Percentiles rank a stretch among this genome's conserved stretches.
Conservation (phyloP, 2,113 vertebrate species). For the Thinocorus orbignyianus region DNA sequence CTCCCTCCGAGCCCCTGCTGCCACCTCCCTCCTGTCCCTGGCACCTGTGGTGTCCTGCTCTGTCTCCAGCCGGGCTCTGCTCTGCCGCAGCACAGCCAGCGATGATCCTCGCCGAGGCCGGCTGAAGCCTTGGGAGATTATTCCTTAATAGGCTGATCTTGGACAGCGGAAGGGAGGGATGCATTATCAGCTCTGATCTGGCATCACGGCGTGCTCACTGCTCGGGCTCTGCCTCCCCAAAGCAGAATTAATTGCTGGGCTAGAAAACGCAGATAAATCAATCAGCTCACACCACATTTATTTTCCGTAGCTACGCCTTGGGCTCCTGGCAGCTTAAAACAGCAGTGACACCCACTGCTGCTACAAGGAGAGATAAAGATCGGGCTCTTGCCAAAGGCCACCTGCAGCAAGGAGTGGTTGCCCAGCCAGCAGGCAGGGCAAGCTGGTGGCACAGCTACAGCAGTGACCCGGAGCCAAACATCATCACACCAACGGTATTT, state of each 20-base stretch:
- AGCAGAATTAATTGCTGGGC: background rate
- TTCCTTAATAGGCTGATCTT: background rate
- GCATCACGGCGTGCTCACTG: background rate
- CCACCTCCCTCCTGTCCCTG: background rate
- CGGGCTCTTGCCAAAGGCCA: background rate
- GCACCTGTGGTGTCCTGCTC: background rate
- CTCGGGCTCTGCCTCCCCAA: background rate
- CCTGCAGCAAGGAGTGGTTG: background rate
- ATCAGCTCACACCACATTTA: background rate
- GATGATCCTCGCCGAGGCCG: rapidly evolving
- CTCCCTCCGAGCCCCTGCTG: rapidly evolving
- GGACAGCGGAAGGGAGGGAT: background rate
- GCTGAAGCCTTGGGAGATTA: background rate
- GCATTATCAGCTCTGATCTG: background rate
- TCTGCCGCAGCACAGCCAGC: rapidly evolving
- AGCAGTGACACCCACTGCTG: background rate
- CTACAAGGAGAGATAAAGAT: background rate
- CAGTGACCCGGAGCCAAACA: background rate
- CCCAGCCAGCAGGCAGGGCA: background rate
- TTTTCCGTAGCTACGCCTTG: background rate
- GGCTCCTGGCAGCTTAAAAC: background rate
- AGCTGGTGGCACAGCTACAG: background rate
- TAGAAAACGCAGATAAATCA: conserved; percentile 1
- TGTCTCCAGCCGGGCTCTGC: background rate
- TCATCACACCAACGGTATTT: background rate